Base-by-base conservation (phyloP, 2,797 vertebrate species). In the Chaunax sp. region DNA sequence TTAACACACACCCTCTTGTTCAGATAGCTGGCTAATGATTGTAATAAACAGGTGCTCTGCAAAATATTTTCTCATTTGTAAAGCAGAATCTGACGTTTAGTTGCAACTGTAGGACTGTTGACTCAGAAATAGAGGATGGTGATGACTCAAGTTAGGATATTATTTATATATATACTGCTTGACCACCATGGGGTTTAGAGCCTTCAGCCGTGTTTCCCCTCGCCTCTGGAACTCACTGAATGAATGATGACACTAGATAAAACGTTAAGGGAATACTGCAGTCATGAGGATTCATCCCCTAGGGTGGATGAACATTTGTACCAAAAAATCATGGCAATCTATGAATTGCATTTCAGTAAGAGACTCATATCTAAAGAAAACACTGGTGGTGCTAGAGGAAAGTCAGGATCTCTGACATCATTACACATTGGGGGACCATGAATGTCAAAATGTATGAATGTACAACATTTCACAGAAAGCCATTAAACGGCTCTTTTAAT, bases 11-110 rank as follows among this genome's bases (percentile, higher is more conserved):
- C 68, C 72, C 55, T 86, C 71, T 58, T 55, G 69, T 79, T 81
- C 77, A 81, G 80, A 87, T 87, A 77, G 72, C 57, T 60, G 52
- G 57, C 80, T 90, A 88, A 87, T 83, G 73, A 84, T 69, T 69
- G 82, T 72, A 76, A 85, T 88, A 92, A 91, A 90, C 89, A 90
- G 88, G 89, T 93, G 88, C 68, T 71, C 63, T 60, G 74, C 5
- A 12, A 80, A 82, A 83, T 69, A 73, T 71, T 52, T 82, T 51
- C 2, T 33, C 4, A 50, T 72, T 81, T 55, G 22, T 71, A 1
- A 67, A 67, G 57, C 45, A 56, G 5, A 84, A 67, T 56, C 30
- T 55, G 41, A 79, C 57, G 22, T 79, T 52, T 25, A 53, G 15
- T 50, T 77, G 44, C 50, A 60, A 75, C 58, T 69, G 18, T 53